Percentiles rank a stretch among this genome's conserved stretches.
phyloP scores from a whole-genome alignment of 1,140 invertebrate genomes.

The Choristoneura fumiferana region DNA sequence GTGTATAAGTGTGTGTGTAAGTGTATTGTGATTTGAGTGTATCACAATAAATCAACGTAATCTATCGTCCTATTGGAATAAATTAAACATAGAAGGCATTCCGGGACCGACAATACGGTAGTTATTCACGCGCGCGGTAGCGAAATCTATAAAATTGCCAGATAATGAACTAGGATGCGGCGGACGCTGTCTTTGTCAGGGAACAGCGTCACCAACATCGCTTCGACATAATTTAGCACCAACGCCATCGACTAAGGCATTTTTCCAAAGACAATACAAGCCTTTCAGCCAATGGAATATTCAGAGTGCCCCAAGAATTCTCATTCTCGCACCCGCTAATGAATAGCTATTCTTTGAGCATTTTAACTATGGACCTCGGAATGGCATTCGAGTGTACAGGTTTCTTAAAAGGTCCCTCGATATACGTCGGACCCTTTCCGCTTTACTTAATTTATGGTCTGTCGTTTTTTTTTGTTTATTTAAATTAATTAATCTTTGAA shows the following conservation, averaged over 20 bases:
- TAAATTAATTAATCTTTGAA: conserved; percentile 71
- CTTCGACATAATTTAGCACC: conserved; percentile 64
- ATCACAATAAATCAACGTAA: background rate
- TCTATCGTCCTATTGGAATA: conserved; percentile 7
- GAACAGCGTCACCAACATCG: conserved; percentile 45
- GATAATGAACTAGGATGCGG: conserved; percentile 65
- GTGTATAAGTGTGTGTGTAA: too few relatives aligned
- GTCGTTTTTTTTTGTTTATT: conserved; percentile 63
- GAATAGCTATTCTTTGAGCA: conserved; percentile 77
- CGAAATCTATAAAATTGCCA: conserved; percentile 54
- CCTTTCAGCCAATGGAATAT: conserved; percentile 64
- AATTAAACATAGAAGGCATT: conserved; percentile 1
- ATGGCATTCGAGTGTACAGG: conserved; percentile 74
- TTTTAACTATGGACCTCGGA: conserved; percentile 75
- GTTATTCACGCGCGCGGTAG: conserved; percentile 44
- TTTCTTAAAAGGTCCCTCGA: conserved; percentile 74
- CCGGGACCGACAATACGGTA: background rate
- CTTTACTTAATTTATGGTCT: conserved; percentile 70
- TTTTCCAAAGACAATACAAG: conserved; percentile 76
- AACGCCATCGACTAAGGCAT: conserved; percentile 49
- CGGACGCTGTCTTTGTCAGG: conserved; percentile 29
- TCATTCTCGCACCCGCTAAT: conserved; percentile 77
- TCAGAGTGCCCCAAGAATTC: conserved; percentile 72
- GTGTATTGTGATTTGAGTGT: too few relatives aligned
- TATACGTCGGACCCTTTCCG: conserved; percentile 71